phyloP scores from a whole-genome alignment of 2,888 invertebrate species.

The Polylopha cassiicola region DNA sequence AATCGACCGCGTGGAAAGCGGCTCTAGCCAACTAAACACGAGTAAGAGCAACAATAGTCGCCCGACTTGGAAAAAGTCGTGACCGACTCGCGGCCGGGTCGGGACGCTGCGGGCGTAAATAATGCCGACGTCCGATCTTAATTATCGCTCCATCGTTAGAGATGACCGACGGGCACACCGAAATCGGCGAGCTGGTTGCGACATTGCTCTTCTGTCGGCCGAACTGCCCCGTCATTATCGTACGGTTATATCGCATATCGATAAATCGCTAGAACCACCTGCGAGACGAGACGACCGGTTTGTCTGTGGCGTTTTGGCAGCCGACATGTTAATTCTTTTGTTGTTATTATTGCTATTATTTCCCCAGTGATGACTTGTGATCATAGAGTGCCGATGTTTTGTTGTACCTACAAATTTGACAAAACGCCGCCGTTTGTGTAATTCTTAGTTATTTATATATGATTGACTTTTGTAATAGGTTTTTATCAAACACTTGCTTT shows the following conservation, averaged over 20 bases:
- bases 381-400: constrained; percentile 19
- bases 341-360: constrained; percentile 61
- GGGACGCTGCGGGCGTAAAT: constrained; percentile 73
- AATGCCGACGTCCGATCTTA: constrained; percentile 72
- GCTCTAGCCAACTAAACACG: constrained; percentile 19
- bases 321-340: constrained; percentile 71
- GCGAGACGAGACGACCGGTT: constrained; percentile 42
- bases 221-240: constrained; percentile 53
- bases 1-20: constrained; percentile 31
- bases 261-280: constrained; percentile 68
- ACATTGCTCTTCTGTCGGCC: constrained; percentile 51
- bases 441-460: constrained; percentile 3
- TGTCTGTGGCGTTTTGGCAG: constrained; percentile 66
- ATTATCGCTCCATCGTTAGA: constrained; percentile 75
- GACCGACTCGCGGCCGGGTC: constrained; percentile 63
- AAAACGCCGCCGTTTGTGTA: constrained; percentile 5
- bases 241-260: constrained; percentile 58
- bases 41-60: constrained; percentile 58
- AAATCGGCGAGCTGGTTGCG: constrained; percentile 66
- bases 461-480: constrained; percentile 2
- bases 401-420: constrained; percentile 15
- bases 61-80: constrained; percentile 71
- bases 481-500: too few species aligned
- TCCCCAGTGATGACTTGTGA: constrained; percentile 59
- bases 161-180: constrained; percentile 69